Conservation (phyloP, 2,888 invertebrate genomes). For the Melanostoma scalare region DNA sequence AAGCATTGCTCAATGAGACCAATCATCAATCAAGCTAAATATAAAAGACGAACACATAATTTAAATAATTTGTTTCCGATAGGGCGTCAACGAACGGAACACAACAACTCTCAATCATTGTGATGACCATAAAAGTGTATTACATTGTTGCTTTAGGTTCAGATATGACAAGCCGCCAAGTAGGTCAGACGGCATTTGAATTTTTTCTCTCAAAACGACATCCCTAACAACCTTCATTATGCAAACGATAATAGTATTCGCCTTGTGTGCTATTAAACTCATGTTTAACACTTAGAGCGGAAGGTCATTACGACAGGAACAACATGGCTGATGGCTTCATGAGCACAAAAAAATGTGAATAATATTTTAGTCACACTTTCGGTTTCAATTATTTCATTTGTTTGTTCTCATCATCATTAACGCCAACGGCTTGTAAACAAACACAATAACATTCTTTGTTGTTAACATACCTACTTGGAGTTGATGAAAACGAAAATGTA, state of each 20-base stretch:
- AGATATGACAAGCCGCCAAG: not conserved
- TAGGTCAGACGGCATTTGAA: constrained; percentile 21
- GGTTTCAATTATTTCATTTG: no score
- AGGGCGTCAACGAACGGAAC: constrained; percentile 24
- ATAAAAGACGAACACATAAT: constrained; percentile 42
- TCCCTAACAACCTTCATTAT: constrained; percentile 21
- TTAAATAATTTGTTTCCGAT: constrained; percentile 49
- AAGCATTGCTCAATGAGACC: constrained; percentile 29
- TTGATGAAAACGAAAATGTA: constrained; percentile 24
- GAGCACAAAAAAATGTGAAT: no score
- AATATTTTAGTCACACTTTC: no score
- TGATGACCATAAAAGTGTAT: constrained; percentile 1
- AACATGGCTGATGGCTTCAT: no score
- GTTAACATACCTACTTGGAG: no score
- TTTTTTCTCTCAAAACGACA: constrained; percentile 1
- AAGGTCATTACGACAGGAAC: not conserved
- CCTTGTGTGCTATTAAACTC: constrained; percentile 2
- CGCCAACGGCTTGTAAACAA: no score
- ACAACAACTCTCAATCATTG: constrained; percentile 6
- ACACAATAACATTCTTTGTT: no score
- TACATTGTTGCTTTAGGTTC: not conserved
- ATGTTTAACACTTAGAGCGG: constrained; percentile 9
- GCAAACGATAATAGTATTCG: not conserved
- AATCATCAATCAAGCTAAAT: constrained; percentile 39
- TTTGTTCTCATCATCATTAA: no score